Evolutionary conservation across 2,888 invertebrate species (phyloP), one percentile per base, ranked within the genome.

Genomic region (Caenorhabditis panamensis): DNA sequence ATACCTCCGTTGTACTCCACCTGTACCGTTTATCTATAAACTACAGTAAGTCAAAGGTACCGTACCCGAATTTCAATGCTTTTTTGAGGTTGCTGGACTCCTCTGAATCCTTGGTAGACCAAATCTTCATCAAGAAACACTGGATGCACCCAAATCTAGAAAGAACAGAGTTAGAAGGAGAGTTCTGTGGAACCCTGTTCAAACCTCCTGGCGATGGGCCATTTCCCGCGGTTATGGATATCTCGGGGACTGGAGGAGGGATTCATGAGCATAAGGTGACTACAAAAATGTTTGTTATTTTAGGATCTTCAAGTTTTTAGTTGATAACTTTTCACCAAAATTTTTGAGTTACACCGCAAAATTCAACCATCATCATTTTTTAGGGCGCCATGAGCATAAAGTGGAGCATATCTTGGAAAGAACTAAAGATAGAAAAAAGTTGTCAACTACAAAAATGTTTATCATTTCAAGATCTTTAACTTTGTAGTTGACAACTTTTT

Each of bases 91-190:
- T 84, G 9, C 51, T 67, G n/a, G 76, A 84, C 51, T 26, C 67
- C 6, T 11, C 9, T 0, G 82, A 67, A 5, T 58, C 22, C 0
- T 8, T 76, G 18, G 24, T 82, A 0, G 84, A 81, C 37, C 20
- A 66, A 36, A 61, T 64, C 1, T 54, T 64, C 24, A 84, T 84
- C 53, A 84, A 80, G 28, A 84, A 84, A 41, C 84, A 84, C 51
- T 84, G 84, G 84, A 81, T 82, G 80, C 84, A 84, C 51, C 84
- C 84, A n/a, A 56, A 28, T 5, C 59, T 82, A n/a, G 54, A 63
- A 22, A 31, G 78, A 24, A 59, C 44, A n/a, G 81, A 79, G 47
- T n/a, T 83, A 2, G 80, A 80, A 22, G 62, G 77, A 26, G 66
- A 69, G 16, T 75, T 83, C 47, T 73, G 75, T 53, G 83, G 71